A percentile compares a stretch with the other conserved stretches of the same genome.
Conservation (phyloP, 2,888 invertebrate species). For the Achlya flavicornis region DNA sequence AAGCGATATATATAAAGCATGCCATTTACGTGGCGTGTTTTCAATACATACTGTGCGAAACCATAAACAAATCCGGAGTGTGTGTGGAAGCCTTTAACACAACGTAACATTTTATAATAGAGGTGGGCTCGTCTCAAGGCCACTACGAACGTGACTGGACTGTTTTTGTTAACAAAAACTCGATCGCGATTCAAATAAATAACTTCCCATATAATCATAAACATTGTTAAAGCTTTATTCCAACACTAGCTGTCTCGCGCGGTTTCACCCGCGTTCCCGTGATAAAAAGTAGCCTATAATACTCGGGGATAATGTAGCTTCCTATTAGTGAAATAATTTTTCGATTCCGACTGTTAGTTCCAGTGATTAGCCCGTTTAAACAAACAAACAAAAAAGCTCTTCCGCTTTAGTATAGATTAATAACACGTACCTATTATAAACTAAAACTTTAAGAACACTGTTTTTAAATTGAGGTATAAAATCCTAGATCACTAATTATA, state of each 20-base stretch:
- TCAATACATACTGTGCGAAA: not conserved
- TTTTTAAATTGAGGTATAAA: not conserved
- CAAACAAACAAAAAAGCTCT: too few species aligned
- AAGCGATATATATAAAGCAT: not conserved
- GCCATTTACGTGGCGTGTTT: not conserved
- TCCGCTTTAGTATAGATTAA: too few species aligned
- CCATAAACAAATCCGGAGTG: conserved; percentile 8
- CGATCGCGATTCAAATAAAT: conserved; percentile 21
- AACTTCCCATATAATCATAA: conserved; percentile 9
- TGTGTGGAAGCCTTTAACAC: conserved; percentile 37
- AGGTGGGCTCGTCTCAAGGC: conserved; percentile 64
- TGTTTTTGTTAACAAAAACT: conserved; percentile 52
- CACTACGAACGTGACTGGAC: conserved; percentile 57
- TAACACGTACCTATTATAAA: not conserved
- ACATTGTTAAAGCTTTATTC: not conserved
- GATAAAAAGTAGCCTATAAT: too few species aligned
- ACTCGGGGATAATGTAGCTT: too few species aligned
- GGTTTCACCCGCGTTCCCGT: too few species aligned
- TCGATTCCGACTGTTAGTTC: too few species aligned
- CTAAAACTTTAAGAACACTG: not conserved
- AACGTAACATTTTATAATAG: conserved; percentile 23
- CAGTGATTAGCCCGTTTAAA: too few species aligned
- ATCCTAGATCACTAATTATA: not conserved
- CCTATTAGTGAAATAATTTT: too few species aligned
- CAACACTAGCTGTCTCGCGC: too few species aligned